Evolutionary conservation across 2,113 vertebrate species (phyloP).

Genomic region (Eonycteris spelaea): DNA sequence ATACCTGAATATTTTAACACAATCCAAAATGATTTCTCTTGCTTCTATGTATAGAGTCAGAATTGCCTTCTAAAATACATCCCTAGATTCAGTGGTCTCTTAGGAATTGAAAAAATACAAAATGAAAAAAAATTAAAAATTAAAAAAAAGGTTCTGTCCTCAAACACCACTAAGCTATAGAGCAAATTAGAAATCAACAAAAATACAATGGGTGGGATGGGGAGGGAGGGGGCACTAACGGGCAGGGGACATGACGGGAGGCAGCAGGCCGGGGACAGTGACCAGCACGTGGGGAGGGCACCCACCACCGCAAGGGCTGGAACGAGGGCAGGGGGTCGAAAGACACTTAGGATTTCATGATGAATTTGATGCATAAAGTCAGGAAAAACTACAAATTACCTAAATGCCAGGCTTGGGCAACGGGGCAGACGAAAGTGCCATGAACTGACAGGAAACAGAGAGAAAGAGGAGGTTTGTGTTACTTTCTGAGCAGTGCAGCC

Average conservation of each 20-base stretch:
- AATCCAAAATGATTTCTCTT: background rate
- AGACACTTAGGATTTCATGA: background rate
- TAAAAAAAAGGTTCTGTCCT: background rate
- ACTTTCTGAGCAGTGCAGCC: background rate
- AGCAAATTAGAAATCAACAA: background rate
- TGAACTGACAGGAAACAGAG: background rate
- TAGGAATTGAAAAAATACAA: background rate
- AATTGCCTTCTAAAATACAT: background rate
- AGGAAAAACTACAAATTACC: background rate
- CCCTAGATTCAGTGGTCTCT: background rate
- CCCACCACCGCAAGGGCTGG: background rate
- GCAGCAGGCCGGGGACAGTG: too few relatives aligned
- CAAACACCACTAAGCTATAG: background rate
- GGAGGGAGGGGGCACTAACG: too few relatives aligned
- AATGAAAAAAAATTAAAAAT: background rate
- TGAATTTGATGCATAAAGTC: background rate
- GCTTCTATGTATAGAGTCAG: background rate
- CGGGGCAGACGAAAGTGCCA: background rate
- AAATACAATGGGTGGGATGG: rapidly evolving
- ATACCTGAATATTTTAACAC: background rate
- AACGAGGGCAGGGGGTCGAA: background rate
- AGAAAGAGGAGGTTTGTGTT: background rate
- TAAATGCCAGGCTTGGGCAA: background rate
- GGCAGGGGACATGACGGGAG: too few relatives aligned
- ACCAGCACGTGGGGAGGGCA: too few relatives aligned